Evolutionary conservation across 2,797 vertebrate genomes (phyloP), one percentile per base, ranked within the genome.

Genomic region (Sphenopsis melanotis): DNA sequence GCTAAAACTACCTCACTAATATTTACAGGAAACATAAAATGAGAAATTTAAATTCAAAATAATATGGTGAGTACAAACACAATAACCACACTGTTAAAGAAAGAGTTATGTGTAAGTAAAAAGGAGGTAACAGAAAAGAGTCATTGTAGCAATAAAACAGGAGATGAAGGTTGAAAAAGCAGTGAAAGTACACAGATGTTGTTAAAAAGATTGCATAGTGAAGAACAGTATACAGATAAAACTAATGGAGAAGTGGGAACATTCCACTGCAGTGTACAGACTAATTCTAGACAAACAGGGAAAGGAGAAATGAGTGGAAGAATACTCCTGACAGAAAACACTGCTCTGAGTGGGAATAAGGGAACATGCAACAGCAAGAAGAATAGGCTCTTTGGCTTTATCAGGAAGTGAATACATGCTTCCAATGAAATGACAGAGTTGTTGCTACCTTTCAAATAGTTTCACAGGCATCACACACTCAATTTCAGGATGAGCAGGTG

Each of bases 41-140:
- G 30, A 89, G 47, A 88, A 90, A 92, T 60, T 49, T 64, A 44
- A 87, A 94, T 30, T 87, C 70, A 87, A 71, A 74, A 56, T 37
- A 87, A 79, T 66, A 78, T 29, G 44, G 32, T 56, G 78, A 94
- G 52, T 69, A 89, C 44, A 70, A 87, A 81, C 60, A 75, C 29
- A 85, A 34, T 70, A 91, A 71, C 42, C n/a, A 41, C 49, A 63
- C 41, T 16, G 7, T 78, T 83, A 64, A 44, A 55, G 64, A 75
- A 89, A 59, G 42, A 92, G 83, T 80, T 94, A 76, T 4, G 32
- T 65, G 52, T 49, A 95, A 93, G 92, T 89, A 93, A 89, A 94
- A 87, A 68, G 30, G 14, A 86, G 19, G 71, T 17, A 87, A 71
- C 63, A 85, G 80, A 57, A 95, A 70, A 90, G 41, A 37, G 27